Conservation (phyloP, 2,888 invertebrate genomes). For the Tetranychus piercei region DNA sequence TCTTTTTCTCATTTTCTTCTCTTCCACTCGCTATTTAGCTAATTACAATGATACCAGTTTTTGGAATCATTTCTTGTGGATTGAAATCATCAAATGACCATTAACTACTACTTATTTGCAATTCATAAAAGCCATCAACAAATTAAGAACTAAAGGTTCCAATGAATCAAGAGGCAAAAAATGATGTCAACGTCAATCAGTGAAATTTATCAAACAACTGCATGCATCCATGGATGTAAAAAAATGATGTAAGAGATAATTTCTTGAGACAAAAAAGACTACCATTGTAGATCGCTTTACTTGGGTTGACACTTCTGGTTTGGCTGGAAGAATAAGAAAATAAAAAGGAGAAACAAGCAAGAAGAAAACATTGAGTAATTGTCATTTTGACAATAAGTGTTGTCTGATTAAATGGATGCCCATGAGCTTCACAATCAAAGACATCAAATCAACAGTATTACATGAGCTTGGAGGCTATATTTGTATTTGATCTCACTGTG, state of each 20-base stretch:
- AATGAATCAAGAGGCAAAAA: neutral
- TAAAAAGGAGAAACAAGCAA: neutral
- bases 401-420: neutral
- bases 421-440: neutral
- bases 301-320: neutral
- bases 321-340: neutral
- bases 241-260: neutral
- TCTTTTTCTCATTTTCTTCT: neutral
- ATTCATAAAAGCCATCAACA: neutral
- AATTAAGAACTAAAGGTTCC: neutral
- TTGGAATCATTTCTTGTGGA: neutral
- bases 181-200: neutral
- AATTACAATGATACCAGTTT: neutral
- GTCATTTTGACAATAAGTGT: constrained; percentile 1
- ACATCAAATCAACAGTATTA: neutral
- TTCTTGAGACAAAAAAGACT: neutral
- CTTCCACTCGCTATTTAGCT: neutral
- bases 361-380: neutral
- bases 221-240: neutral
- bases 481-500: neutral
- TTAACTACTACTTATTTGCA: neutral
- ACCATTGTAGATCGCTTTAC: neutral
- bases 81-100: neutral
- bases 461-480: neutral
- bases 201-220: neutral